phyloP scores from a whole-genome alignment of 2,113 vertebrate species.

The Polyodon spathula region DNA sequence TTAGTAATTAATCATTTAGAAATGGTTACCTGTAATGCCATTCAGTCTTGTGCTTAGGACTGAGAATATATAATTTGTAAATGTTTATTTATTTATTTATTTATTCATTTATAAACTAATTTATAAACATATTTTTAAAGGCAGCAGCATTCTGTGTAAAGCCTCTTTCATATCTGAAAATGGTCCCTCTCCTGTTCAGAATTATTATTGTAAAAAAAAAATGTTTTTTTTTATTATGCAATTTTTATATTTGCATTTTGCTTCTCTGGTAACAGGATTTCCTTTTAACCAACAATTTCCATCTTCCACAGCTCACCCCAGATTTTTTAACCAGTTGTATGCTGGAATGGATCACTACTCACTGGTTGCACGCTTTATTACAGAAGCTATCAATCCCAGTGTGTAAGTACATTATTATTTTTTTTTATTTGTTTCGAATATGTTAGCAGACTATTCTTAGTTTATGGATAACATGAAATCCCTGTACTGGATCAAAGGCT shows the following conservation, averaged over 20 bases:
- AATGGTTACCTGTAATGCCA: too few species aligned
- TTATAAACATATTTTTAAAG: too few species aligned
- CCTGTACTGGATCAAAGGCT: too few species aligned
- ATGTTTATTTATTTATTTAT: too few species aligned
- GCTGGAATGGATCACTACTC: slow-evolving; percentile 75
- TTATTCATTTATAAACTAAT: too few species aligned
- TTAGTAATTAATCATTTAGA: too few species aligned
- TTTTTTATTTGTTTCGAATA: neutral
- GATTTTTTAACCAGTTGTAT: slow-evolving; percentile 79
- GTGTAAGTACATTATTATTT: slow-evolving; percentile 53
- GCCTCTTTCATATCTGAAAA: too few species aligned
- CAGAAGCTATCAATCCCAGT: slow-evolving; percentile 72
- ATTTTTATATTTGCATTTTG: neutral
- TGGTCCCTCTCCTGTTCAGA: too few species aligned
- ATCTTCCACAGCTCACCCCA: slow-evolving; percentile 61
- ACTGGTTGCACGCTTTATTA: slow-evolving; percentile 68
- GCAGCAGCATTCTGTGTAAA: too few species aligned
- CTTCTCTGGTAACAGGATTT: neutral
- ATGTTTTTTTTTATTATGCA: neutral
- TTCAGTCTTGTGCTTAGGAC: too few species aligned
- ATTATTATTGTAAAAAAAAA: neutral
- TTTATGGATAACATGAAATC: neutral
- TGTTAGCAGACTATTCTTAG: neutral
- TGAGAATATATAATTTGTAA: too few species aligned
- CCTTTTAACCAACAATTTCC: slow-evolving; percentile 15